Conservation (phyloP, 2,797 vertebrate genomes). For the Trichosurus vulpecula region DNA sequence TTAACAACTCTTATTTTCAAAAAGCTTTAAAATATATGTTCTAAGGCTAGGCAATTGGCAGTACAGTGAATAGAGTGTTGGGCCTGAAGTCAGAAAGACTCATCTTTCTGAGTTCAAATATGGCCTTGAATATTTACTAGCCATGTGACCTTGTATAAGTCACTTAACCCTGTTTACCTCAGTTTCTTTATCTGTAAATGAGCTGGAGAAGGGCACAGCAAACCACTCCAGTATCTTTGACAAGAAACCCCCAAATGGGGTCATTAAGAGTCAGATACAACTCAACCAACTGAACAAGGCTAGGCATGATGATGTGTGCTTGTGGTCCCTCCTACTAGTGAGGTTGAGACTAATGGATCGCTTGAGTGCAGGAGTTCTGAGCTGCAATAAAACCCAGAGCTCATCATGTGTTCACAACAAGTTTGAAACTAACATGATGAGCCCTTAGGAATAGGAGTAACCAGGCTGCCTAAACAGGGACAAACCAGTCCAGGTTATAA, state of each 20-base stretch:
- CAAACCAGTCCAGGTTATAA: background rate
- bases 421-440: background rate
- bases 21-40: conserved; percentile 4
- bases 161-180: background rate
- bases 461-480: background rate
- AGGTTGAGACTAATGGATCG: background rate
- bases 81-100: background rate
- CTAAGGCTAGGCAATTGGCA: no score
- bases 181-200: background rate
- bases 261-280: background rate
- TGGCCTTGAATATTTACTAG: background rate
- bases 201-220: background rate
- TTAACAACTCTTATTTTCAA: conserved; percentile 64
- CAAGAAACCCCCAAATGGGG: background rate
- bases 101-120: background rate
- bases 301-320: no score
- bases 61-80: background rate
- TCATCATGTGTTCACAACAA: background rate
- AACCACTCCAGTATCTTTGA: background rate
- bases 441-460: background rate
- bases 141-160: background rate
- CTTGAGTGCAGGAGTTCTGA: background rate
- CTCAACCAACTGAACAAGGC: background rate
- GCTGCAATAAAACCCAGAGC: background rate
- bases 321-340: background rate